Evolutionary conservation across 2,113 vertebrate species (phyloP).

Genomic region (Artemisiospiza belli): DNA sequence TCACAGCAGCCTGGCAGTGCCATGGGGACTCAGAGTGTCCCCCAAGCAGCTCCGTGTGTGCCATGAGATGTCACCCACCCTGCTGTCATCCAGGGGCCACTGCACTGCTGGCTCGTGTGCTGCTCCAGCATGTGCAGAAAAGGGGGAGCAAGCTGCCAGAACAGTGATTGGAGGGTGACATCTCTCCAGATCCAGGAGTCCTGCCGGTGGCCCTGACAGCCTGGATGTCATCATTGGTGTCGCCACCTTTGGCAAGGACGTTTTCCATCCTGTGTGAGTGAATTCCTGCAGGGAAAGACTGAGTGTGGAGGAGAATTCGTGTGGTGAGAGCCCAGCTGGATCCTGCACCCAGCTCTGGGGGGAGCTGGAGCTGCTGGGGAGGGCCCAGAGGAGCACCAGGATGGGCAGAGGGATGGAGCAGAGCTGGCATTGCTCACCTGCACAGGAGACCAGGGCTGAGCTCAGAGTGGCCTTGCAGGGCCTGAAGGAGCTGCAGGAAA

Average conservation of each 20-base stretch:
- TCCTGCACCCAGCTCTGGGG: background rate
- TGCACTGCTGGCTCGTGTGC: fast-evolving
- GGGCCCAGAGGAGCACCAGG: background rate
- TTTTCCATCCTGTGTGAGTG: background rate
- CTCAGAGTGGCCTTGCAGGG: background rate
- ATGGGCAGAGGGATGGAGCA: background rate
- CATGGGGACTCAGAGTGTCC: fast-evolving
- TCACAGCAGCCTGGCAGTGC: fast-evolving
- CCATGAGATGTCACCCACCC: fast-evolving
- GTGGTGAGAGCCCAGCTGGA: background rate
- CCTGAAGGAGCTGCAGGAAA: background rate
- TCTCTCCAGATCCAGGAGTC: background rate
- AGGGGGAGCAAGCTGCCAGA: background rate
- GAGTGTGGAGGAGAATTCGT: background rate
- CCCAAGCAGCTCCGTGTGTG: background rate
- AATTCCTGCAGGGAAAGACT: background rate
- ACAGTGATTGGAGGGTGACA: background rate
- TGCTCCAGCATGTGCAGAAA: background rate
- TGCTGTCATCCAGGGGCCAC: background rate
- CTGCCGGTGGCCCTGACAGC: background rate
- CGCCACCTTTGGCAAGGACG: background rate
- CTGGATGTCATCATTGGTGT: background rate
- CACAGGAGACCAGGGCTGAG: background rate
- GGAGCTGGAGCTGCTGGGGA: background rate
- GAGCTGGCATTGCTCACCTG: background rate